phyloP scores from a whole-genome alignment of 1,140 invertebrate genomes.

The Drosophila rufa region DNA sequence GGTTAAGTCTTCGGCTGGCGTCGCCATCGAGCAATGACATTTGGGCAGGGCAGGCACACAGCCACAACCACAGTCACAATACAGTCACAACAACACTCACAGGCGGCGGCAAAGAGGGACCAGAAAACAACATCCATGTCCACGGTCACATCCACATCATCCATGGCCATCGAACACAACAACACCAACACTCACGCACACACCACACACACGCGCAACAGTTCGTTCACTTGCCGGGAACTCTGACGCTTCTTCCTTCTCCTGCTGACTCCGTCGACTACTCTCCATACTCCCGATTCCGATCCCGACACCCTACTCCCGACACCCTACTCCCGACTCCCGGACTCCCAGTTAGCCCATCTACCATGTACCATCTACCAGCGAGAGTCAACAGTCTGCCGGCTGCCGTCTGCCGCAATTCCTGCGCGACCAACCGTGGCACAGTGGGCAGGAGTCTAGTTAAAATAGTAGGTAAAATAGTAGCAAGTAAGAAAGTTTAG shows the following conservation, averaged over 20 bases:
- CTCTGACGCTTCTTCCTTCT: slow-evolving; percentile 23
- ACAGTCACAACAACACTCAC: slow-evolving; percentile 15
- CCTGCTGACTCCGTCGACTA: slow-evolving; percentile 11
- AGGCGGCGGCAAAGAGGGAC: slow-evolving; percentile 12
- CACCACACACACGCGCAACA: slow-evolving; percentile 26
- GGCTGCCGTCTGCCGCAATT: slow-evolving; percentile 42
- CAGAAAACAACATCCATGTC: slow-evolving; percentile 48
- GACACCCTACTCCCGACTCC: slow-evolving; percentile 7
- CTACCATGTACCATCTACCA: slow-evolving; percentile 8
- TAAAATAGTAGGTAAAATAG: neutral
- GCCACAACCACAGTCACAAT: slow-evolving; percentile 7
- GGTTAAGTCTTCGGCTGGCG: slow-evolving; percentile 68
- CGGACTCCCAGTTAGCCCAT: slow-evolving; percentile 2
- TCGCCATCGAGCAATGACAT: slow-evolving; percentile 71
- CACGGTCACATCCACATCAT: slow-evolving; percentile 32
- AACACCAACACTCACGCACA: slow-evolving; percentile 22
- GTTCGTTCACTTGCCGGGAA: slow-evolving; percentile 62
- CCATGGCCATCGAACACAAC: slow-evolving; percentile 30
- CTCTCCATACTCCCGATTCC: neutral
- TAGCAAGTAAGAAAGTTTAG: neutral
- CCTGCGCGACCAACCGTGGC: slow-evolving; percentile 40
- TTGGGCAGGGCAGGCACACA: slow-evolving; percentile 44
- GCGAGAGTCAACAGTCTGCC: slow-evolving; percentile 9
- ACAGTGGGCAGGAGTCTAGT: slow-evolving; percentile 8
- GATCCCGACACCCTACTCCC: slow-evolving; percentile 7